Evolutionary conservation across 2,888 invertebrate genomes (phyloP).

Genomic region (Sussaba pulchella): DNA sequence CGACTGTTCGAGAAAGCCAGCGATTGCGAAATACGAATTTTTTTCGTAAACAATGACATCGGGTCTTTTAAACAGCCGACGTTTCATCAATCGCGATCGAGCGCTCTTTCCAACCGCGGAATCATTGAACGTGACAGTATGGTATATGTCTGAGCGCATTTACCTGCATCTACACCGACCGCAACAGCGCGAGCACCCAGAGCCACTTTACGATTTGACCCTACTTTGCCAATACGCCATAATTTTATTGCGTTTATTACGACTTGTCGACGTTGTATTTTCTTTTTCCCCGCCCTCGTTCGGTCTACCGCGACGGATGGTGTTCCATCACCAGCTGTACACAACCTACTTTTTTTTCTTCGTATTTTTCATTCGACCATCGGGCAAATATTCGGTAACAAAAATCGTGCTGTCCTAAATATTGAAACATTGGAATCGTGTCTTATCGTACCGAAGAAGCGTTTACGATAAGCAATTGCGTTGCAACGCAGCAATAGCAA

Average conservation of each 20-base stretch:
- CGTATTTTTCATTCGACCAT: not conserved
- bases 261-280: not conserved
- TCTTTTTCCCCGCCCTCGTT: constrained; percentile 1
- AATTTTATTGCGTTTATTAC: constrained; percentile 8
- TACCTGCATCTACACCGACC: constrained; percentile 21
- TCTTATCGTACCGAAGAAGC: too few species aligned
- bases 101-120: constrained; percentile 4
- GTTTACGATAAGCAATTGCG: too few species aligned
- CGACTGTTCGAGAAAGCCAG: not conserved
- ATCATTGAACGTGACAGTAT: constrained; percentile 3
- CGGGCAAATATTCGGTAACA: too few species aligned
- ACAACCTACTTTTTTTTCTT: not conserved
- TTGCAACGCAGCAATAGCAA: too few species aligned
- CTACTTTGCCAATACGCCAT: not conserved
- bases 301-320: constrained; percentile 5
- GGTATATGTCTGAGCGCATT: constrained; percentile 22
- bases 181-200: constrained; percentile 20
- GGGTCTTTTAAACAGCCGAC: not conserved
- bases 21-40: not conserved
- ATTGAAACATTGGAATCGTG: too few species aligned
- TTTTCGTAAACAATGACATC: not conserved
- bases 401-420: too few species aligned
- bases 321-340: constrained; percentile 11
- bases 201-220: constrained; percentile 18
- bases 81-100: constrained; percentile 41